Evolutionary conservation across 2,888 invertebrate genomes (phyloP), one percentile per base, ranked within the genome.

Genomic region (Lepidochitona cinerea): DNA sequence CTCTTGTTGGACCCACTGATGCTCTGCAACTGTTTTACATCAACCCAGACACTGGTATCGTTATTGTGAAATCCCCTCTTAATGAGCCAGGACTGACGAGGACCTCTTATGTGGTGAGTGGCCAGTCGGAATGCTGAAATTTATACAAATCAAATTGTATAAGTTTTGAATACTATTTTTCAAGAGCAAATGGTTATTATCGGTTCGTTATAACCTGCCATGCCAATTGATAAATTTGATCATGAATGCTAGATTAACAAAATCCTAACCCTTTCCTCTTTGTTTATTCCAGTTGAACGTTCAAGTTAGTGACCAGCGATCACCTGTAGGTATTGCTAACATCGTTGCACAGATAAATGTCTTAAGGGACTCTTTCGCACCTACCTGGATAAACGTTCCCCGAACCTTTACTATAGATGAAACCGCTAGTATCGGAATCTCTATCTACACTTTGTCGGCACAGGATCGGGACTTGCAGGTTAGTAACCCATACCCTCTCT

Each of bases 291-390:
- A 85, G 85, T 78, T 85, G 79, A 79, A 68, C 37, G 83, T 80
- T 6, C 75, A 79, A 64, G 84, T 81, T 12, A 68, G 80, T 37
- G 85, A 85, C 67, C 81, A 83, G 53, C 76, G 84, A 26, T 71
- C 71, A 26, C 78, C 83, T 68, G 83, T 82, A 41, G 77, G 77
- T 35, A 75, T 82, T 33, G 81, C 82, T 0, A 76, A 77, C 37
- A 82, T 84, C 6, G 75, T 76, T 0, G 85, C 87, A 4, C 76
- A 73, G 14, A 81, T 88, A 37, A 82, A 76, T 68, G 85, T 88
- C 0, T 70, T 80, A 2, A 73, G 88, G 9, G 84, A 85, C 71
- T 72, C 78, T 36, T 84, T 76, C 69, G 77, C 79, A 41, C 87
- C 88, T 2, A 68, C 75, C 29, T 86, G 87, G 65, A 66, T 74